These are phyloP conservation scores for Callimorpha dominula DNA, from an alignment of 2,888 invertebrate species.

Conservation along the genomic window DNA sequence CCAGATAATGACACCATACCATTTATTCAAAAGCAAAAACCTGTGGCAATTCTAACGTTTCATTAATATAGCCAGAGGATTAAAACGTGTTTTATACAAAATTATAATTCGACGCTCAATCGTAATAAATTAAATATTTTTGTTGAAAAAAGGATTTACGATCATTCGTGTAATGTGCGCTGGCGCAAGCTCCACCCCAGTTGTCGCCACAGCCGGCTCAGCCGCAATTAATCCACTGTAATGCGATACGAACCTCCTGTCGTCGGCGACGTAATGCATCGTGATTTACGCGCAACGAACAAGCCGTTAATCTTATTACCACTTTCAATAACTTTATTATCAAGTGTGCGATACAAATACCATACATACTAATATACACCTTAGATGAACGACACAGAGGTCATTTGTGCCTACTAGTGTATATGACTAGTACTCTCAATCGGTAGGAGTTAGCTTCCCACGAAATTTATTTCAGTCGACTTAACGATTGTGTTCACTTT, in stretches of 20 bases:
- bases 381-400: conserved; percentile 63
- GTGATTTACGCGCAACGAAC: conserved; percentile 83
- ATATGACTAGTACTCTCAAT: conserved; percentile 35
- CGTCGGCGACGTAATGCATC: conserved; percentile 83
- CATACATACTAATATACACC: conserved; percentile 72
- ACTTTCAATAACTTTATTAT: conserved; percentile 86
- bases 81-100: conserved; percentile 49
- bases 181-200: conserved; percentile 64
- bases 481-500: conserved; percentile 78
- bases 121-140: conserved; percentile 26
- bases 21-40: conserved; percentile 48
- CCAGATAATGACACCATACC: conserved; percentile 77
- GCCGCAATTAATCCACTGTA: conserved; percentile 84
- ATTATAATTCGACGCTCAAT: conserved; percentile 52
- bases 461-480: conserved; percentile 82
- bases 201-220: conserved; percentile 72
- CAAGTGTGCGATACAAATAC: conserved; percentile 64
- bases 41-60: conserved; percentile 67
- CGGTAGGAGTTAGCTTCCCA: conserved; percentile 76
- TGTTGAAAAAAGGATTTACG: too few relatives aligned
- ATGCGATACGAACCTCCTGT: conserved; percentile 82
- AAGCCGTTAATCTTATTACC: conserved; percentile 86
- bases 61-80: conserved; percentile 73
- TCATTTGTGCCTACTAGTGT: conserved; percentile 60
- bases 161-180: conserved; percentile 51